Conservation (phyloP, 2,797 vertebrate species). For the Gambelia wislizenii region DNA sequence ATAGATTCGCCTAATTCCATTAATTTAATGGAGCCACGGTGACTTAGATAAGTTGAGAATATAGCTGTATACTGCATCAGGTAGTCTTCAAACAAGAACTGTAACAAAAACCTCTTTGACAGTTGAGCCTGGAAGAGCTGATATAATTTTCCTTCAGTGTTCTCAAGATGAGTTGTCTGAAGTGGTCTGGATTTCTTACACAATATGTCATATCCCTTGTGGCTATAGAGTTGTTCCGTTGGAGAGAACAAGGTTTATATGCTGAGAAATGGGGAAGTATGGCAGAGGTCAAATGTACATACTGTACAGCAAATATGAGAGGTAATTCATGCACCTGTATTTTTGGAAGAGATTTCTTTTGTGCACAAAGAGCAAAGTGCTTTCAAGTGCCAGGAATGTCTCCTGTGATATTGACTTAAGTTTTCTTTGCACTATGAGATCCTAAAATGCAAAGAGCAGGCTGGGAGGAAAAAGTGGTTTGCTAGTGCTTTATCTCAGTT, state of each 20-base stretch:
- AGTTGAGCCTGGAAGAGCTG: constrained; percentile 37
- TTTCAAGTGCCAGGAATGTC: constrained; percentile 63
- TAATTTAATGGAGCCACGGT: neutral
- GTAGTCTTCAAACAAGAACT: constrained; percentile 23
- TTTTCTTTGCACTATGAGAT: constrained; percentile 58
- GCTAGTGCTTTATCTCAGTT: constrained; percentile 20
- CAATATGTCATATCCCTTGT: constrained; percentile 67
- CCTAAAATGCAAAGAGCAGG: constrained; percentile 43
- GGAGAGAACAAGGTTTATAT: constrained; percentile 68
- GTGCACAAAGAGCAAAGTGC: constrained; percentile 51
- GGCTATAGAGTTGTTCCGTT: constrained; percentile 61
- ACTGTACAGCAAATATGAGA: constrained; percentile 60
- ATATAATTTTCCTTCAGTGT: constrained; percentile 57
- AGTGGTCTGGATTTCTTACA: constrained; percentile 64
- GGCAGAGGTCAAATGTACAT: constrained; percentile 51
- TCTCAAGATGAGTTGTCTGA: constrained; percentile 65
- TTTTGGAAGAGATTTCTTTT: constrained; percentile 66
- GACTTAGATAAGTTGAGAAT: neutral
- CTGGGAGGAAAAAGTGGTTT: constrained; percentile 41
- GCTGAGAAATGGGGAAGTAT: constrained; percentile 56
- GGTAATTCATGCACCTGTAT: constrained; percentile 63
- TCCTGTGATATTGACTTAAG: constrained; percentile 67
- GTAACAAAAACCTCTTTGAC: neutral
- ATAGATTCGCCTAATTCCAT: constrained; percentile 37
- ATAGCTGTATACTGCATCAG: constrained; percentile 1